Conservation (phyloP, 1,140 invertebrate genomes). For the Drosophila watanabei region DNA sequence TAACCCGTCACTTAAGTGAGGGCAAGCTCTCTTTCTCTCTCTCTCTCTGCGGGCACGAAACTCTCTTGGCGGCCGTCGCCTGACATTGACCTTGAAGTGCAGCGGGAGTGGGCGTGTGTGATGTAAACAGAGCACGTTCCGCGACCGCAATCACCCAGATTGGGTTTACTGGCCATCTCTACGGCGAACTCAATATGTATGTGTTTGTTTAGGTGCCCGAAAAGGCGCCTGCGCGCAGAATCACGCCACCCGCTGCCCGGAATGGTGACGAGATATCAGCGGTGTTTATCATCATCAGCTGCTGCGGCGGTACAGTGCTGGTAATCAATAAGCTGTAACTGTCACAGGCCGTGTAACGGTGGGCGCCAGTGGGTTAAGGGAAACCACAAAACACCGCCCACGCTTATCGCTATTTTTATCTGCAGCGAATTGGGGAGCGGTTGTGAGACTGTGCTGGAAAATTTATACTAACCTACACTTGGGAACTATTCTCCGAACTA, state of each 20-base stretch:
- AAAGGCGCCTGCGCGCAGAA: slow-evolving; percentile 44
- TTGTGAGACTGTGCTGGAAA: slow-evolving; percentile 8
- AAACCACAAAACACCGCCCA: slow-evolving; percentile 16
- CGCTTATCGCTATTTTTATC: slow-evolving; percentile 32
- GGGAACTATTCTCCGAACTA: neutral
- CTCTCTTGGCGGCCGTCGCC: slow-evolving; percentile 23
- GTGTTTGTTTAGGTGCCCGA: slow-evolving; percentile 25
- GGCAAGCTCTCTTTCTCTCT: neutral
- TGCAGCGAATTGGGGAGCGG: slow-evolving; percentile 26
- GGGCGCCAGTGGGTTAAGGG: neutral
- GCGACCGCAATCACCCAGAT: slow-evolving; percentile 16
- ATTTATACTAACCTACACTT: neutral
- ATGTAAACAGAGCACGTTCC: slow-evolving; percentile 41
- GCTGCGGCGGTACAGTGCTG: slow-evolving; percentile 20
- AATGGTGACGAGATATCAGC: slow-evolving; percentile 34
- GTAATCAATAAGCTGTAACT: slow-evolving; percentile 46
- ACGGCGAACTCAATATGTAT: neutral
- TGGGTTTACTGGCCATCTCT: slow-evolving; percentile 12
- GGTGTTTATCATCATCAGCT: slow-evolving; percentile 41
- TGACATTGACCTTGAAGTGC: slow-evolving; percentile 55
- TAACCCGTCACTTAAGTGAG: slow-evolving; percentile 11
- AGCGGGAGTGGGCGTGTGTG: neutral
- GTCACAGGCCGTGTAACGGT: slow-evolving; percentile 10
- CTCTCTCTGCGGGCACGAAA: neutral
- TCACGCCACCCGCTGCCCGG: slow-evolving; percentile 34